phyloP scores from a whole-genome alignment of 2,888 invertebrate species.

The Agrochola litura region DNA sequence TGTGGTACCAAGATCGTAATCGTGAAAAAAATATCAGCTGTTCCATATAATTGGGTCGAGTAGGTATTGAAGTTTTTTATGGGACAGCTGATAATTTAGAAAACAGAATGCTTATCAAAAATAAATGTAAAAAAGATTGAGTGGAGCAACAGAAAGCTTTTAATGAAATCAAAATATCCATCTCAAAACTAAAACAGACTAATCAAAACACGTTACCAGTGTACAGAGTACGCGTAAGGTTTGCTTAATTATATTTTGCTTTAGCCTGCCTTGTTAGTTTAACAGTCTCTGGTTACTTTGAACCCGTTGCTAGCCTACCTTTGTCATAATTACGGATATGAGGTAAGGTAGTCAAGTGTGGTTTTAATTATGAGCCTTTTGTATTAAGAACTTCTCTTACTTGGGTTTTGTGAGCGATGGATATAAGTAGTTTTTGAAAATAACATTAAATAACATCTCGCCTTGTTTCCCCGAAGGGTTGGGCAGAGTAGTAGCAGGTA shows the following conservation, averaged over 20 bases:
- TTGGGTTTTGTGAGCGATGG: not conserved
- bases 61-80: too few species aligned
- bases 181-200: conserved; percentile 31
- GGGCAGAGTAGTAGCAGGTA: too few species aligned
- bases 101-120: not conserved
- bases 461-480: too few species aligned
- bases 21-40: too few species aligned
- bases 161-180: not conserved
- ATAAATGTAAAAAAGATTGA: not conserved
- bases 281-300: conserved; percentile 51
- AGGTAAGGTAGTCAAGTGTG: conserved; percentile 14
- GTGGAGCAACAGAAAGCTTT: not conserved
- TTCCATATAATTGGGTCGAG: too few species aligned
- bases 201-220: conserved; percentile 32
- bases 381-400: not conserved
- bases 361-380: conserved; percentile 8
- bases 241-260: conserved; percentile 53
- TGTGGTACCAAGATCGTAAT: too few species aligned
- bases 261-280: conserved; percentile 47
- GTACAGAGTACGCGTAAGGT: conserved; percentile 35
- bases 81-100: too few species aligned
- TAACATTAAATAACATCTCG: too few species aligned
- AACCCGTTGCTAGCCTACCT: conserved; percentile 35
- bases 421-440: not conserved
- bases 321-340: conserved; percentile 38